Evolutionary conservation across 1,140 invertebrate species (phyloP).

Genomic region (Calliopsis andreniformis): DNA sequence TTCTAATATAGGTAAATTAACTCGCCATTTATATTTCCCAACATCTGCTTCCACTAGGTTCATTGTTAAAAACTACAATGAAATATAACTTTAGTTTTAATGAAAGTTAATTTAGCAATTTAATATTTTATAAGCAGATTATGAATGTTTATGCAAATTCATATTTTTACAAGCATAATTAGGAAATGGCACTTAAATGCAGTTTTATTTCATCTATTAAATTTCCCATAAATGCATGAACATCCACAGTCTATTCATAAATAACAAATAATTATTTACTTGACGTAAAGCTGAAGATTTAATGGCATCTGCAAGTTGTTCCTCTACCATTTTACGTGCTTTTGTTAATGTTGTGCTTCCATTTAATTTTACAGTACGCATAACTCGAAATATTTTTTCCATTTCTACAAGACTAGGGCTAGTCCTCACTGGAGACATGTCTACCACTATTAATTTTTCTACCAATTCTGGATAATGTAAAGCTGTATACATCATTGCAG

Average conservation of each 20-base stretch:
- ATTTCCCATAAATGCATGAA: too few relatives aligned
- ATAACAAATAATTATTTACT: conserved; percentile 69
- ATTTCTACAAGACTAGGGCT: conserved; percentile 85
- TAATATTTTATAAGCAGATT: conserved; percentile 45
- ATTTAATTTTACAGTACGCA: conserved; percentile 84
- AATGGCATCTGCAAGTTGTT: conserved; percentile 79
- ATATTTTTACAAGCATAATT: too few relatives aligned
- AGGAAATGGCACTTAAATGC: too few relatives aligned
- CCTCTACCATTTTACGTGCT: conserved; percentile 84
- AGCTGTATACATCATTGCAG: conserved; percentile 90
- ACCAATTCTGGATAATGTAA: conserved; percentile 88
- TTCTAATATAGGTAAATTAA: conserved; percentile 88
- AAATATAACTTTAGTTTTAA: conserved; percentile 76
- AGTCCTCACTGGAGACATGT: conserved; percentile 89
- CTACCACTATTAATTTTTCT: conserved; percentile 90
- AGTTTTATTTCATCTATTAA: too few relatives aligned
- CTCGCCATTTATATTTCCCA: conserved; percentile 86
- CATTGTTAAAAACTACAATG: conserved; percentile 89
- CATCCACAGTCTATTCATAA: too few relatives aligned
- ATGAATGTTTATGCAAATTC: too few relatives aligned
- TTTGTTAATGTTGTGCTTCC: conserved; percentile 84
- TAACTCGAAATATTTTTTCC: conserved; percentile 85
- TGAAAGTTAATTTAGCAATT: conserved; percentile 58
- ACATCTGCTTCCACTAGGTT: conserved; percentile 87
- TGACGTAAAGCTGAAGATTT: conserved; percentile 79